Conservation (phyloP, 2,888 invertebrate genomes). For the Amorpha juglandis region DNA sequence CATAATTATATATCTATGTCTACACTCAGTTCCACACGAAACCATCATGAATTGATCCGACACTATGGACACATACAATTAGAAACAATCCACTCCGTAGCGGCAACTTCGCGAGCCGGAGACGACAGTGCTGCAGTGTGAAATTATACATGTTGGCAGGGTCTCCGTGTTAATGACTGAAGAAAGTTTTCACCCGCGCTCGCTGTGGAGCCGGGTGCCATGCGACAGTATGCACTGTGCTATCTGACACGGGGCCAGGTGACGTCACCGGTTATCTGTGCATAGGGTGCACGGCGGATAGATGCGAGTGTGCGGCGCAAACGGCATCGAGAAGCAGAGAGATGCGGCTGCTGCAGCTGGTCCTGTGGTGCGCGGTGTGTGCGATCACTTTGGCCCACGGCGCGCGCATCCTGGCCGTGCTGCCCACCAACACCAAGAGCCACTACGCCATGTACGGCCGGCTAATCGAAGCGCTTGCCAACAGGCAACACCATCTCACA, state of each 20-base stretch:
- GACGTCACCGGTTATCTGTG: constrained; percentile 50
- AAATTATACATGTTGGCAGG: constrained; percentile 11
- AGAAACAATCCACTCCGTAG: background rate
- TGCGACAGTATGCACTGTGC: constrained; percentile 2
- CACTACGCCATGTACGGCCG: constrained; percentile 82
- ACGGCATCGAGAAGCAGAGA: constrained; percentile 62
- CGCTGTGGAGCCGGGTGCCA: background rate
- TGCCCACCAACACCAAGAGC: constrained; percentile 82
- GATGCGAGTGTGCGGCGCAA: constrained; percentile 51
- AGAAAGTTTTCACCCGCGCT: constrained; percentile 26
- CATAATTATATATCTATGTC: background rate
- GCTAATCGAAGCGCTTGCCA: constrained; percentile 73
- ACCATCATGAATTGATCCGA: background rate
- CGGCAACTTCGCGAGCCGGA: constrained; percentile 1
- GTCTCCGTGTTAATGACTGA: constrained; percentile 17
- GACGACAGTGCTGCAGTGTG: background rate
- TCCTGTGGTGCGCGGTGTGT: constrained; percentile 5
- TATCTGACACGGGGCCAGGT: constrained; percentile 34
- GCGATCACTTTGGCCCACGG: constrained; percentile 42
- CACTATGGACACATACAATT: background rate
- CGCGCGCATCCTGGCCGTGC: constrained; percentile 73
- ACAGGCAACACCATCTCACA: constrained; percentile 71
- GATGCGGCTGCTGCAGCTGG: constrained; percentile 63
- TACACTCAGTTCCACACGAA: background rate
- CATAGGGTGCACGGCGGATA: constrained; percentile 42